Base-by-base conservation (phyloP, 2,797 vertebrate genomes). In the Oreonectes daqikongensis region DNA sequence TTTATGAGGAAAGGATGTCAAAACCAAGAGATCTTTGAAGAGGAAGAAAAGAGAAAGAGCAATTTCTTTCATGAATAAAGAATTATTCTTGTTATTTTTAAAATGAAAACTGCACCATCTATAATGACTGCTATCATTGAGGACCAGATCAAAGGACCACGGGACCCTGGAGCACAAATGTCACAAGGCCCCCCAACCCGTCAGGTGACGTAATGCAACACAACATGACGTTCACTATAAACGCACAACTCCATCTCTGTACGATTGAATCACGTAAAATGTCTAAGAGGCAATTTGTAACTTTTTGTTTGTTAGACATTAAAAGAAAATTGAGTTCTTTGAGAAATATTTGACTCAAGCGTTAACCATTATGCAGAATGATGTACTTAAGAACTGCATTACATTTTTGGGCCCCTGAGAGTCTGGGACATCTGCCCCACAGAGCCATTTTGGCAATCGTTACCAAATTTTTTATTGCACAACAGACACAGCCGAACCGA, bases 41-140 rank as follows among this genome's bases (percentile, higher is more conserved):
- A 57, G 7, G 48, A 65, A 44, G 38, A 44, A 15, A 15, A 26
- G 12, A 24, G 20, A 26, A 1, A 12, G 24, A 28, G 24, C 1
- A 26, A 9, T 57, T 7, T 26, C 53, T 57, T 28, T 28, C 6
- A 15, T 15, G 12, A 57, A 57, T 26, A 17, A 17, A 57, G 12
- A 57, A 57, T 26, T 57, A 26, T 26, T 55, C 52, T 55, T 55
- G 52, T 55, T 55, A 53, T 55, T 55, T 55, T 26, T 8, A 26
- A 26, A 14, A 24, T 11, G 22, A 2, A 55, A 55, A 24, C 52
- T 55, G 52, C 52, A 55, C 20, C 52, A 26, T 55, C 52, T 55
- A 26, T 55, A 55, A 26, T 26, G 11, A 24, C 52, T 55, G 52
- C 22, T 55, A 55, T 55, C 52, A 55, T 55, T 22, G 22, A 55